These are phyloP conservation scores for Kryphioiulus occultus DNA, from an alignment of 2,888 invertebrate genomes.

Conservation along the genomic window DNA sequence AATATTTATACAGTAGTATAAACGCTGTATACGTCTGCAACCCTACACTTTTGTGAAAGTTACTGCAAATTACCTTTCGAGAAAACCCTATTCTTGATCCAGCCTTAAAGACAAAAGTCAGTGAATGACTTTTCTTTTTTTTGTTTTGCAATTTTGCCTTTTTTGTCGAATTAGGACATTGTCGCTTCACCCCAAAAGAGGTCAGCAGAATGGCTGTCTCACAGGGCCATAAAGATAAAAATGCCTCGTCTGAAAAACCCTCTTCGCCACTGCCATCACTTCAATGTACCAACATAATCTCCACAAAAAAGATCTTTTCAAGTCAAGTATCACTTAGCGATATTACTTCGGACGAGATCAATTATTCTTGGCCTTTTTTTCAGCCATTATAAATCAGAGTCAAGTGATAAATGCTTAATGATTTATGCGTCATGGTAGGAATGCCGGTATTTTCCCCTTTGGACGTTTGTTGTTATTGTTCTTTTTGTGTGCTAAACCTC, in stretches of 20 bases:
- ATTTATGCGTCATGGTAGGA: conserved; percentile 21
- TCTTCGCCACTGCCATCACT: not conserved
- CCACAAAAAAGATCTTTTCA: not conserved
- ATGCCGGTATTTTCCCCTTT: conserved; percentile 16
- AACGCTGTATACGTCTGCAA: not conserved
- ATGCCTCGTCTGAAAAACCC: not conserved
- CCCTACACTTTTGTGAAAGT: not conserved
- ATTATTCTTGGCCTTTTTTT: conserved; percentile 27
- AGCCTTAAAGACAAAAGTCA: not conserved
- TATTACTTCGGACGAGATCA: not conserved
- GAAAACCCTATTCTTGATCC: not conserved
- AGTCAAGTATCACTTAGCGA: conserved; percentile 38
- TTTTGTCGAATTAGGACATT: not conserved
- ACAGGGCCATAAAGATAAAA: not conserved
- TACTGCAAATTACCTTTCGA: not conserved
- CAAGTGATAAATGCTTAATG: conserved; percentile 21
- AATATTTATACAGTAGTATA: too few relatives aligned
- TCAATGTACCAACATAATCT: not conserved
- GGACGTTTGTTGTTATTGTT: conserved; percentile 17
- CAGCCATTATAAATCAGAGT: conserved; percentile 29
- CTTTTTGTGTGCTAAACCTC: not conserved
- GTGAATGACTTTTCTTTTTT: not conserved
- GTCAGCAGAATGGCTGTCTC: not conserved
- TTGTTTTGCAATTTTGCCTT: not conserved
- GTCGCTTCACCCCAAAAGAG: not conserved